Evolutionary conservation across 2,797 vertebrate genomes (phyloP), one percentile per base, ranked within the genome.

Genomic region (Atherinosoma microstoma): DNA sequence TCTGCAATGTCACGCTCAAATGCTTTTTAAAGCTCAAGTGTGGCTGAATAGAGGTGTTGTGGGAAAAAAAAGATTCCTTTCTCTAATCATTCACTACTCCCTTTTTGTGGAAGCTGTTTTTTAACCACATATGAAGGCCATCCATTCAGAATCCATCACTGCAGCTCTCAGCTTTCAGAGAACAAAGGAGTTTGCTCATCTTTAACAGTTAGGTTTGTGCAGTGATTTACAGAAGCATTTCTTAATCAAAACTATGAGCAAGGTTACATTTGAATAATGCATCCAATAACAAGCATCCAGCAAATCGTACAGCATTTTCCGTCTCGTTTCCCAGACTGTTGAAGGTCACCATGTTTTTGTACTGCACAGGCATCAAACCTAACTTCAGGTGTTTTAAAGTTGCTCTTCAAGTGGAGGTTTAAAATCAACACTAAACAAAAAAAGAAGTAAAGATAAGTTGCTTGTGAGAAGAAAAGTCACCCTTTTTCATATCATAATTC

Each of bases 341-440:
- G 13, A 32, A 70, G 3, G n/a, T 47, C 7, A 12, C 1, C 6
- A 8, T 30, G 18, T 57, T 30, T 30, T n/a, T 12, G 40, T 30
- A 30, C 27, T 18, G 11, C 38, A n/a, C n/a, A 53, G 15, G 16
- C 47, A 66, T 63, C 2, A 35, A 8, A 38, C 45, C 47, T 34
- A 3, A 9, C 4, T 42, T 67, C 3, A 38, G 38, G 16, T 54
- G 49, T 56, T 56, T 56, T 27, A 12, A 13, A 29, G 27, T 20
- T 42, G 38, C 4, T 29, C 7, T 32, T 32, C 2, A 32, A 32
- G 32, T 22, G 20, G 73, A 20, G 7, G 18, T 53, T 74, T 2
- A 75, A 68, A 70, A 60, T 9, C 47, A 34, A 38, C 40, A 61
- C 34, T 59, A 22, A 40, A 22, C 34, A 35, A 35, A 35, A 35